Evolutionary conservation across 2,113 vertebrate species (phyloP).

Genomic region (Nannobrachium achirus): DNA sequence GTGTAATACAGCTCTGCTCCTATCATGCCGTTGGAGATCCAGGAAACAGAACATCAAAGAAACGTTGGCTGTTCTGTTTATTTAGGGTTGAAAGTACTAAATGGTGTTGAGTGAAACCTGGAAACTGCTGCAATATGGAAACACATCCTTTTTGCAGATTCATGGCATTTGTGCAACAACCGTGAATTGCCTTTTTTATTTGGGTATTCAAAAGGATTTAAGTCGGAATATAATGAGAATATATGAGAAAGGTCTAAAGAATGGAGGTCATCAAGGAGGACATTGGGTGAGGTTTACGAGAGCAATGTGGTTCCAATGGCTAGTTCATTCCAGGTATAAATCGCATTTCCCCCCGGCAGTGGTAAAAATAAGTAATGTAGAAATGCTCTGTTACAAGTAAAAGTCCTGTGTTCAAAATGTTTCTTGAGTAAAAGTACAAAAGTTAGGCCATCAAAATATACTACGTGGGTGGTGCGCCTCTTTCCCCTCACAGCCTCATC

Average conservation of each 20-base stretch:
- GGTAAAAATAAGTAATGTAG: too few relatives aligned
- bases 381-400: too few relatives aligned
- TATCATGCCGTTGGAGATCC: conserved; percentile 12
- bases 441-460: too few relatives aligned
- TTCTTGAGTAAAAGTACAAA: too few relatives aligned
- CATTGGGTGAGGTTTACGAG: not conserved
- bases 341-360: too few relatives aligned
- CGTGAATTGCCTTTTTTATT: conserved; percentile 18
- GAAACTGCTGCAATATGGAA: not conserved
- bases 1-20: conserved; percentile 50
- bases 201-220: conserved; percentile 22
- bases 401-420: too few relatives aligned
- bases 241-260: not conserved
- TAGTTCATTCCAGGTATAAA: conserved; percentile 1
- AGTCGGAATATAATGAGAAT: conserved; percentile 5
- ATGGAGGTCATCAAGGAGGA: not conserved
- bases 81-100: not conserved
- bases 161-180: conserved; percentile 1
- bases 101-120: not conserved
- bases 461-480: too few relatives aligned
- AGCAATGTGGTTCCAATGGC: not conserved
- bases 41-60: not conserved
- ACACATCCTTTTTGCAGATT: not conserved
- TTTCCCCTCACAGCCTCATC: too few relatives aligned
- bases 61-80: not conserved